Base-by-base conservation (phyloP, 1,140 invertebrate species). In the Aphaenogaster ashmeadi region DNA sequence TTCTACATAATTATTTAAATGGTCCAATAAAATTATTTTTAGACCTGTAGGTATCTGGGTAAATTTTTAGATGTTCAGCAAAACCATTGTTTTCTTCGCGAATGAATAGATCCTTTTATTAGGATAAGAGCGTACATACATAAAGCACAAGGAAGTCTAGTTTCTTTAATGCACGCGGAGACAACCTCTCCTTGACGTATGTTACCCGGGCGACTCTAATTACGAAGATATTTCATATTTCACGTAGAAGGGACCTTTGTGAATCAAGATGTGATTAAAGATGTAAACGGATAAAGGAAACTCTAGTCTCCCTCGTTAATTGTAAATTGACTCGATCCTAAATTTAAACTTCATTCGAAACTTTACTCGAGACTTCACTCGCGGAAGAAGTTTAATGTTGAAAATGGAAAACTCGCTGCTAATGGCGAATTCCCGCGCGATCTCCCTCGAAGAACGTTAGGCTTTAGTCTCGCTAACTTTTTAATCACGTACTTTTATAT, bases 221-320 rank as follows among this genome's bases (percentile, higher is more conserved):
- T 71, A 71, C 15, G 27, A 27, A 33, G 50, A 38, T 81, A 56
- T 71, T 69, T 81, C 38, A 56, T n/a, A 44, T 81, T 71, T 71
- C 27, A 56, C 33, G 11, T 27, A 58, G 44, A 69, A 71, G 50
- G 64, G 38, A 56, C 36, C 21, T 81, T 44, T 56, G 38, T 67
- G 36, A 80, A 21, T 66, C 60, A 64, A 36, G 47, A 47, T 33
- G 8, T 79, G 54, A 77, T 66, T 56, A 33, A 56, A 71, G 38
- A 54, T 81, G 9, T 56, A 71, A 71, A 58, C 21, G 66, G 50
- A 71, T 71, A 81, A 60, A 71, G 47, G 79, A 54, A 71, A 58
- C 50, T 81, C 38, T 15, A 67, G 64, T 66, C 66, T 50, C 33
- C 38, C 41, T 69, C 50, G 50, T 71, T 81, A 81, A 81, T 81